Conservation (phyloP, 2,113 vertebrate species). For the Colius striatus region DNA sequence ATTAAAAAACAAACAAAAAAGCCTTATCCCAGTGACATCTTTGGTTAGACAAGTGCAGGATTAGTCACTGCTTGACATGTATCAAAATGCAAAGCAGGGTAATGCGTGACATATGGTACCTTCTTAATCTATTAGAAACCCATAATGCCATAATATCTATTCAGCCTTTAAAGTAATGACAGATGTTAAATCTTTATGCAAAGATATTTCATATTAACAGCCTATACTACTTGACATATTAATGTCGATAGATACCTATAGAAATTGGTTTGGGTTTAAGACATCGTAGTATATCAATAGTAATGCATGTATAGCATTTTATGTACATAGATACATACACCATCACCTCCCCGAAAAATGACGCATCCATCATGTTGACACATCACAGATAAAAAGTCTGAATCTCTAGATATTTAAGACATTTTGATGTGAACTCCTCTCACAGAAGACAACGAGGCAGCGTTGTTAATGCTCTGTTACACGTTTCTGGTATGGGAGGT, state of each 20-base stretch:
- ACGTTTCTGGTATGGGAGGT: rapidly evolving
- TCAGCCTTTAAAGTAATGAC: slow-evolving; percentile 3
- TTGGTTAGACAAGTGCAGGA: background rate
- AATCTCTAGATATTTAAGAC: background rate
- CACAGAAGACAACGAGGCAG: background rate
- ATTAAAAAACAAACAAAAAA: background rate
- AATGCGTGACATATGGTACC: background rate
- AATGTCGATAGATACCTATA: rapidly evolving
- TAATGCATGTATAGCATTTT: rapidly evolving
- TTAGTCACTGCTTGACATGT: background rate
- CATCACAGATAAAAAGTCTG: background rate
- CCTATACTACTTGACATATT: background rate
- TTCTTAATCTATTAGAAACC: slow-evolving; percentile 26
- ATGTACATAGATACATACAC: background rate
- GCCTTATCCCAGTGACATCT: background rate
- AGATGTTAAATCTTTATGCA: slow-evolving; percentile 3
- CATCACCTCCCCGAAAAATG: background rate
- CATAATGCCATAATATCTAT: background rate
- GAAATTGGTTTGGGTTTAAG: background rate
- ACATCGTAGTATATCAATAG: background rate
- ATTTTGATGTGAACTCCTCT: background rate
- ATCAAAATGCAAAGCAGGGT: slow-evolving; percentile 38
- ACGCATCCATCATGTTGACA: background rate
- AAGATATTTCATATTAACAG: background rate
- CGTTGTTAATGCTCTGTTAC: rapidly evolving